Conservation (phyloP, 35 echinoderm and acorn worm genomes). For the Stichopus chloronotus region DNA sequence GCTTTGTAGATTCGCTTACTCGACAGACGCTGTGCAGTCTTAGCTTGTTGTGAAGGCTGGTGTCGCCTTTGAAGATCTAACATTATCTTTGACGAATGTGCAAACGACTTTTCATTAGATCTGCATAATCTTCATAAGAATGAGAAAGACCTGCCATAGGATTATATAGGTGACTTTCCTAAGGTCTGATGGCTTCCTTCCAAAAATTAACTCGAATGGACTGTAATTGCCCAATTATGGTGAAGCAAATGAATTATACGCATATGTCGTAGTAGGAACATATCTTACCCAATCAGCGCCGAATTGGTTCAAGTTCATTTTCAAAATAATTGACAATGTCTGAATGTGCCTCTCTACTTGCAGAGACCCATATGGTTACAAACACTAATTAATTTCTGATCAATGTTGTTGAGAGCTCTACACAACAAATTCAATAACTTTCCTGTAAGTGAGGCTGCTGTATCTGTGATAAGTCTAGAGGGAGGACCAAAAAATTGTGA, state of each 20-base stretch:
- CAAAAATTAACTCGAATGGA: not conserved
- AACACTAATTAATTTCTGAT: constrained; percentile 41
- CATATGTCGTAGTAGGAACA: constrained; percentile 9
- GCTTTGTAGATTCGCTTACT: not conserved
- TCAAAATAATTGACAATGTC: not conserved
- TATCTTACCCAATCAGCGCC: constrained; percentile 38
- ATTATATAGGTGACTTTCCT: not conserved
- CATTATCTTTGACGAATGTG: not conserved
- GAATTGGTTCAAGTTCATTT: constrained; percentile 20
- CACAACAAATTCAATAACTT: too few species aligned
- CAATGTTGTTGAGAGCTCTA: constrained; percentile 7
- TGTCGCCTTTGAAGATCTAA: not conserved
- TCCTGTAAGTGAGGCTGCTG: too few species aligned
- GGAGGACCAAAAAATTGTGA: too few species aligned
- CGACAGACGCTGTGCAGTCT: not conserved
- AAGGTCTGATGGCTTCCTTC: not conserved
- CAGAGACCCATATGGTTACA: constrained; percentile 41
- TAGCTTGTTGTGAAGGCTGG: not conserved
- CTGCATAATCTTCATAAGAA: not conserved
- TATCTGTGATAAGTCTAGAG: too few species aligned
- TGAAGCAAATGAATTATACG: constrained; percentile 16
- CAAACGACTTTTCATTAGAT: not conserved
- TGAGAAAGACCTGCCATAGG: not conserved
- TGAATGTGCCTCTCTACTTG: constrained; percentile 58
- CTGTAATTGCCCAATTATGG: constrained; percentile 12